Evolutionary conservation across 30 jellyfish, hydroid and myxozoan species (phyloP).

Genomic region (Aurelia sp.): DNA sequence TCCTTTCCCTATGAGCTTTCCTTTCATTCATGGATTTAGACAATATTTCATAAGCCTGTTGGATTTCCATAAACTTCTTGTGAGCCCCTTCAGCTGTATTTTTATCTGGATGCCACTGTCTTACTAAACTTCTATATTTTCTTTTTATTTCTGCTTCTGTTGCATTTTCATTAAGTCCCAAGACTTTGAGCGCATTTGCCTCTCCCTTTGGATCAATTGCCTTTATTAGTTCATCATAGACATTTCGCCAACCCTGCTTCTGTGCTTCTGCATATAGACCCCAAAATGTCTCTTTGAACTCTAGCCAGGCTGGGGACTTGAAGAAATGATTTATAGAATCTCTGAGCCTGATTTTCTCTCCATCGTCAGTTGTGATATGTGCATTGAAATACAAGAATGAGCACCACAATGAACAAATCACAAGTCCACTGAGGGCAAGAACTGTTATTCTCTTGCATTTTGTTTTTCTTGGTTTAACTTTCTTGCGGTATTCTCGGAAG

Average conservation of each 20-base stretch:
- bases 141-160: slow-evolving; percentile 84
- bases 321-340: slow-evolving; percentile 94
- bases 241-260: slow-evolving; percentile 94
- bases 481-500: slow-evolving; percentile 69
- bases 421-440: slow-evolving; percentile 76
- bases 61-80: slow-evolving; percentile 88
- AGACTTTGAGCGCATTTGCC: slow-evolving; percentile 91
- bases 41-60: slow-evolving; percentile 85
- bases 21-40: slow-evolving; percentile 71
- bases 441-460: slow-evolving; percentile 68
- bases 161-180: slow-evolving; percentile 82
- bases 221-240: slow-evolving; percentile 93
- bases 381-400: slow-evolving; percentile 94
- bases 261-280: slow-evolving; percentile 90
- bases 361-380: slow-evolving; percentile 93
- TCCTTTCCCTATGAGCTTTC: slow-evolving; percentile 45
- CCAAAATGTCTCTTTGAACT: slow-evolving; percentile 89
- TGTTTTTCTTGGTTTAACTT: slow-evolving; percentile 31
- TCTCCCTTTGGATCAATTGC: slow-evolving; percentile 98
- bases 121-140: slow-evolving; percentile 78
- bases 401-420: slow-evolving; percentile 89
- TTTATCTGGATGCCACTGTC: slow-evolving; percentile 97
- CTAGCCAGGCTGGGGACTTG: slow-evolving; percentile 99
- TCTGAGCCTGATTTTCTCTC: slow-evolving; percentile 90
- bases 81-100: slow-evolving; percentile 81